Evolutionary conservation across 2,113 vertebrate genomes (phyloP).

Genomic region (Erythrocercus mccallii): DNA sequence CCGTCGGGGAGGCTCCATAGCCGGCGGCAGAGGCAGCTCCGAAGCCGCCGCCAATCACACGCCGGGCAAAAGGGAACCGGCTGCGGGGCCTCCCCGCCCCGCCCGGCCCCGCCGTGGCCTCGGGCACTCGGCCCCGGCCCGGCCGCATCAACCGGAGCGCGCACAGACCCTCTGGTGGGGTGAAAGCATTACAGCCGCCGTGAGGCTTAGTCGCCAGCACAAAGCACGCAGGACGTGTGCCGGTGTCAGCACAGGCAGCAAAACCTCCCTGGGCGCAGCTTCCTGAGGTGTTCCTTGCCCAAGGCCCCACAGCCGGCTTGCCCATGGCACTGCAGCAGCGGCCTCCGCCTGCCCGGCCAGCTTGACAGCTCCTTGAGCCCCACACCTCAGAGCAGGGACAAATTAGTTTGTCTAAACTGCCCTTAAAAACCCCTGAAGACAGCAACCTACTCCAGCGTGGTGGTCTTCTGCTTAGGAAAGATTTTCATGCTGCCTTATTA

Average conservation of each 20-base stretch:
- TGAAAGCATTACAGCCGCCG: background rate
- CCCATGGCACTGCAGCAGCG: background rate
- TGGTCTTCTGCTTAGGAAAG: background rate
- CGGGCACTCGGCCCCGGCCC: background rate
- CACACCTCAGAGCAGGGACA: rapidly evolving
- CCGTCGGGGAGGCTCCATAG: background rate
- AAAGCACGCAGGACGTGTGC: background rate
- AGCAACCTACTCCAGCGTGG: rapidly evolving
- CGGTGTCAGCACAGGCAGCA: background rate
- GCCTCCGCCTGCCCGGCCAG: no score
- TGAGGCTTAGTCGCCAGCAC: background rate
- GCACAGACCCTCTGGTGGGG: rapidly evolving
- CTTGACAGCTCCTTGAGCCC: background rate
- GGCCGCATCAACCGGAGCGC: background rate
- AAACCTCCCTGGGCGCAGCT: background rate
- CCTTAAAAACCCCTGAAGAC: background rate
- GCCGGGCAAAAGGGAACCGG: background rate
- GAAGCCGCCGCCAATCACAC: conserved; percentile 16
- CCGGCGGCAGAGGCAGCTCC: background rate
- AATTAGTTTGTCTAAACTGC: background rate
- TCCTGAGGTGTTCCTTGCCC: background rate
- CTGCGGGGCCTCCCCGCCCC: background rate
- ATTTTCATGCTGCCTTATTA: background rate
- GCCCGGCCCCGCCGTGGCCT: background rate
- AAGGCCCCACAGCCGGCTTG: rapidly evolving